Evolutionary conservation across 2,797 vertebrate species (phyloP), one percentile per base, ranked within the genome.

Genomic region (Danio kyathit): DNA sequence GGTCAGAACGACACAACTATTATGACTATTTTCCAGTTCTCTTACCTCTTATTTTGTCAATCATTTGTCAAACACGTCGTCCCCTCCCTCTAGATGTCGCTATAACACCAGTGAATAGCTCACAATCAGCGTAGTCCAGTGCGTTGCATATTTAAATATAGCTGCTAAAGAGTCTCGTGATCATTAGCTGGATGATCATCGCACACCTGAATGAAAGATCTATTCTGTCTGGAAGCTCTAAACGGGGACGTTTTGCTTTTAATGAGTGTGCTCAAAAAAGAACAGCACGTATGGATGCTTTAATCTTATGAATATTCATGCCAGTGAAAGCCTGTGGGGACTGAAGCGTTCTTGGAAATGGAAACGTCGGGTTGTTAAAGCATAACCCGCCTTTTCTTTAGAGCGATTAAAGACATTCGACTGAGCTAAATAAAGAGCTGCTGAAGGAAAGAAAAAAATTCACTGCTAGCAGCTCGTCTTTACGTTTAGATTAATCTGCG

Each of bases 1-100:
- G 91, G 84, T 99, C 97, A 7, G 5, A n/a, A 44, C 9, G 44
- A 44, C 41, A 6, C 2, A 17, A 19, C 41, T 73, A 6, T 43
- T 9, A 43, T 2, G 38, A 17, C 16, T 43, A 46, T 73, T 59
- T 59, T 19, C 3, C 6, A 29, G 6, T 13, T 38, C 17, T 44
- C 43, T 59, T 13, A 21, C 43, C 5, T 41, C 21, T 74, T 13
- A 46, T 12, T 12, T 56, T 60, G 43, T 60, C 72, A 51, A 41
- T 51, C 29, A 29, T 74, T 74, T 7, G 13, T 61, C 41, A 74
- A 74, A 46, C 21, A 14, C 6, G 13, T 14, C 11, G 41, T 10
- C 41, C 56, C 29, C 21, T 40, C 6, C 46, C 73, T 75, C 73
- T 52, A 75, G 73, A 64, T 64, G 73, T 75, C 73, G 5, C 73